Evolutionary conservation across 2,888 invertebrate genomes (phyloP).

Genomic region (Apantesis nais): DNA sequence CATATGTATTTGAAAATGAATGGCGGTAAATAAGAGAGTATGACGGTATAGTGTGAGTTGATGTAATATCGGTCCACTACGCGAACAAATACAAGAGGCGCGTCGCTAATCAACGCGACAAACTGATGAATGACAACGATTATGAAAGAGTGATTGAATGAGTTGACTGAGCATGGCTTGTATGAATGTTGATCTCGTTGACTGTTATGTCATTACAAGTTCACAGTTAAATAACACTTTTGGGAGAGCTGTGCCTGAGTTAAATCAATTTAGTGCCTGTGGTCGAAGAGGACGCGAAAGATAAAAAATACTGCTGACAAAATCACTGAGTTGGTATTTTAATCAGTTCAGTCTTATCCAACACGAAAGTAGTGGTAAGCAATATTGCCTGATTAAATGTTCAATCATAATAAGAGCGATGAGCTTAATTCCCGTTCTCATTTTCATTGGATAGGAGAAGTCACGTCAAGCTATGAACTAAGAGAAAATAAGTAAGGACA

Average conservation of each 20-base stretch:
- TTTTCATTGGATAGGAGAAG: background rate
- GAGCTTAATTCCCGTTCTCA: background rate
- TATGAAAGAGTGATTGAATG: constrained; percentile 50
- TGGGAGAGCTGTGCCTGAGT: background rate
- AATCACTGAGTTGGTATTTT: background rate
- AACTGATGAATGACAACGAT: constrained; percentile 55
- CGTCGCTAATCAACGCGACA: constrained; percentile 59
- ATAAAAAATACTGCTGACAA: background rate
- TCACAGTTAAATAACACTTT: constrained; percentile 3
- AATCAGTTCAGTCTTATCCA: background rate
- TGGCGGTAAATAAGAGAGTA: constrained; percentile 41
- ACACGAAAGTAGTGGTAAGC: background rate
- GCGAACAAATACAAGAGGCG: constrained; percentile 54
- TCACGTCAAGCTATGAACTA: background rate
- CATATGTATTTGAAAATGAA: constrained; percentile 16
- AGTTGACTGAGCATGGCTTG: constrained; percentile 13
- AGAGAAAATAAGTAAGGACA: constrained; percentile 10
- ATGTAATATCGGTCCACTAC: constrained; percentile 62
- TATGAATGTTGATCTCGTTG: constrained; percentile 15
- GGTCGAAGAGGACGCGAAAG: background rate
- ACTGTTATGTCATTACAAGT: constrained; percentile 16
- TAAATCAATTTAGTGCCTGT: background rate
- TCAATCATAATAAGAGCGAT: background rate
- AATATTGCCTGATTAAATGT: no score
- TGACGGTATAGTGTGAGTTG: constrained; percentile 63